These are phyloP conservation scores for Galleria mellonella DNA, from an alignment of 1,140 invertebrate species.

Conservation along the genomic window DNA sequence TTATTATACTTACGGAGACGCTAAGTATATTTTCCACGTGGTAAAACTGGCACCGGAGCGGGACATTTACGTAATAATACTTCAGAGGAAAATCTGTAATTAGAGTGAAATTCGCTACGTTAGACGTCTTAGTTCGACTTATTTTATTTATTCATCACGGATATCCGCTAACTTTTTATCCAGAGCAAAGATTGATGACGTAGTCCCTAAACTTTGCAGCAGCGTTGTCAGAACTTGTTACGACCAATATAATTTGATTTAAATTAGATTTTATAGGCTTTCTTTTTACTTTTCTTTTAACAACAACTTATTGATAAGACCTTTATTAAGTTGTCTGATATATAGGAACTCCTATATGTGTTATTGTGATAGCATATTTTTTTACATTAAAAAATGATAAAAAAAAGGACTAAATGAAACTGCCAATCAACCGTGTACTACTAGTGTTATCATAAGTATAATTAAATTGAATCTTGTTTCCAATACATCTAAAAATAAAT, in stretches of 20 bases:
- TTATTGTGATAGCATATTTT: too few relatives aligned
- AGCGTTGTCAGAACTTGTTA: conserved; percentile 1
- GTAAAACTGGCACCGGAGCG: conserved; percentile 34
- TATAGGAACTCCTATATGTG: neutral
- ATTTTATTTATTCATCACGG: neutral
- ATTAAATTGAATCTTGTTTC: neutral
- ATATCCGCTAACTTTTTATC: neutral
- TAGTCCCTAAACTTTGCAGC: neutral
- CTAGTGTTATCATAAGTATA: too few relatives aligned
- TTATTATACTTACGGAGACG: conserved; percentile 26
- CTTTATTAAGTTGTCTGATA: too few relatives aligned
- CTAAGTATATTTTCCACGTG: conserved; percentile 44
- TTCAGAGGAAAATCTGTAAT: conserved; percentile 12
- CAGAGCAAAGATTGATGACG: neutral
- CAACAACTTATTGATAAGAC: too few relatives aligned
- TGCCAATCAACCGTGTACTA: too few relatives aligned
- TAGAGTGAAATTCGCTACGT: conserved; percentile 9
- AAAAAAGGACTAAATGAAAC: too few relatives aligned
- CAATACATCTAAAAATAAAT: conserved; percentile 3
- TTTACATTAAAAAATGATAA: too few relatives aligned
- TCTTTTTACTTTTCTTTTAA: neutral
- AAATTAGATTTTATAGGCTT: neutral
- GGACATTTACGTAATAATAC: conserved; percentile 39
- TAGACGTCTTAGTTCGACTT: neutral
- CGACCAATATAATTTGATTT: conserved; percentile 1